Percentiles rank a stretch among this genome's conserved stretches.
phyloP scores from a whole-genome alignment of 2,888 invertebrate genomes.

The Plemyria rubiginata region DNA sequence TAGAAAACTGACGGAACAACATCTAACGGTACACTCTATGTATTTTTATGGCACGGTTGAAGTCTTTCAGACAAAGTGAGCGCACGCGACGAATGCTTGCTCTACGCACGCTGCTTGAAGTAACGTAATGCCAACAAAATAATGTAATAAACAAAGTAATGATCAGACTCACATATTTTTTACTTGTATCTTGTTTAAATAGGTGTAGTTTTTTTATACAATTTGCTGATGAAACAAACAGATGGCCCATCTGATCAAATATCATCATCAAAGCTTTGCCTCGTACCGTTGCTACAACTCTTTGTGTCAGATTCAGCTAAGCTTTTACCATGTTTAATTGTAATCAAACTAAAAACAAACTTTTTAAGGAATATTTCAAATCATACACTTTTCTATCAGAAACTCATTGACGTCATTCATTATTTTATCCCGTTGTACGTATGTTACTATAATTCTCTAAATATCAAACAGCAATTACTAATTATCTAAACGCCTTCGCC shows the following conservation, averaged over 20 bases:
- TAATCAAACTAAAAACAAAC: not conserved
- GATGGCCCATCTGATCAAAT: too few species aligned
- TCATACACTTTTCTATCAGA: not conserved
- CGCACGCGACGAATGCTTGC: constrained; percentile 58
- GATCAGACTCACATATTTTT: constrained; percentile 12
- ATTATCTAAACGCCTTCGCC: constrained; percentile 17
- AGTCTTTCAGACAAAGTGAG: constrained; percentile 56
- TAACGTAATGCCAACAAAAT: constrained; percentile 9
- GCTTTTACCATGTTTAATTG: not conserved
- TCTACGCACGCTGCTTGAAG: constrained; percentile 51
- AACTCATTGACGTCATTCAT: not conserved
- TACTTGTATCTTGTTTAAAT: too few species aligned
- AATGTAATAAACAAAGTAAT: not conserved
- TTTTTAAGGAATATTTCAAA: not conserved
- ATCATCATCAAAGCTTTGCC: too few species aligned
- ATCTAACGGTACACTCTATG: constrained; percentile 23
- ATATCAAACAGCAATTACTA: constrained; percentile 16
- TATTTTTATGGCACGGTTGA: constrained; percentile 35
- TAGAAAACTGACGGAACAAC: not conserved
- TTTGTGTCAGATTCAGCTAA: too few species aligned
- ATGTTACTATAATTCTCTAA: too few species aligned
- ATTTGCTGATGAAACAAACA: too few species aligned
- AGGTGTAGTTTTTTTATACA: too few species aligned
- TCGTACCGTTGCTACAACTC: too few species aligned
- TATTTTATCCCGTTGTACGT: not conserved